Base-by-base conservation (phyloP, 2,113 vertebrate species). In the Gymnobelideus leadbeateri region DNA sequence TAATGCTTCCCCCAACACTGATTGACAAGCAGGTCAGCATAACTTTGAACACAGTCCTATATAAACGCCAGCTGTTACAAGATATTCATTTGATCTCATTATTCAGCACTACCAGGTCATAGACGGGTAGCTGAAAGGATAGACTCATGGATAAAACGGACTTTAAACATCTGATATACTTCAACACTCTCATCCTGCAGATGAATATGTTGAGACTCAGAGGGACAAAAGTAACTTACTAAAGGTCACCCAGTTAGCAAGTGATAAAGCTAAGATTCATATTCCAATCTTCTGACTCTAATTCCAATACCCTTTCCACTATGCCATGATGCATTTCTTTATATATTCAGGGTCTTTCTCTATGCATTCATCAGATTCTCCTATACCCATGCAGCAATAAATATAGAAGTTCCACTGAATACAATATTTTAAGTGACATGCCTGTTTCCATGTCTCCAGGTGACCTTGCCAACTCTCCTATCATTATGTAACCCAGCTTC, bases 401-500 rank as follows among this genome's bases (percentile, higher is more conserved):
- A 94, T 8, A 1, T 50, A 51, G 49, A 94, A 10, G 53, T 31
- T 4, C n/a, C 9, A 49, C 8, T 10, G 2, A 25, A 16, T 43
- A 3, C 21, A 51, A 26, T 53, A 92, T 89, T 95, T 61, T 90
- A 92, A 77, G n/a, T 77, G 89, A 57, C 51, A 91, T 3, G 4
- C 11, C 90, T 25, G 93, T 90, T 93, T 84, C 51, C 25, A 0
- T 49, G 77, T 43, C 91, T 77, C 90, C 57, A 91, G n/a, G 89
- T 91, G 24, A 54, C 92, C 93, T 93, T 77, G 68, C 55, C 43
- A 52, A 37, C 52, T 89, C 50, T 90, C 19, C 89, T 31, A 8
- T 92, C 43, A 14, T 89, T 37, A 4, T 51, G 55, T 96, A 94
- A 97, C 51, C 93, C 61, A 94, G 21, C 61, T 19, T 55, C 89